phyloP scores from a whole-genome alignment of 2,113 vertebrate genomes.

The Rhombomys opimus region DNA sequence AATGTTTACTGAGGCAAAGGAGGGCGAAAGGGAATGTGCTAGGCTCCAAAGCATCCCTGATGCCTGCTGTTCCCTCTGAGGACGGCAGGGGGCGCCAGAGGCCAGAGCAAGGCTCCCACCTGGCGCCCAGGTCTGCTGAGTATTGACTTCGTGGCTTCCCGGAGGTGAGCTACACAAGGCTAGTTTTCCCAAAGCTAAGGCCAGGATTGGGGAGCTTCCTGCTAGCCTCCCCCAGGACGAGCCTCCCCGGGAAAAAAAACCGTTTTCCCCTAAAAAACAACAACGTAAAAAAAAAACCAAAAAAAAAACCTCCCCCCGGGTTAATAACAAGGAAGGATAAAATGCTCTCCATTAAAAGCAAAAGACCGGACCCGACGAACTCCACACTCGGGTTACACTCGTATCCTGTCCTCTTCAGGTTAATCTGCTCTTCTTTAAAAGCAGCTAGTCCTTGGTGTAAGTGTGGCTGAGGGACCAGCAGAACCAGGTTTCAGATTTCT shows the following conservation, averaged over 20 bases:
- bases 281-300: neutral
- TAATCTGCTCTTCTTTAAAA: neutral
- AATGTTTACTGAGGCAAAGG: neutral
- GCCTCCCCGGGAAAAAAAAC: neutral
- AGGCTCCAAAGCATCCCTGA: neutral
- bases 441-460: neutral
- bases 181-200: neutral
- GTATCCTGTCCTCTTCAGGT: neutral
- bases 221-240: neutral
- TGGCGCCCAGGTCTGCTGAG: fast-evolving
- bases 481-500: neutral
- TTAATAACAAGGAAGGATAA: neutral
- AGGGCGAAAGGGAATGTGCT: fast-evolving
- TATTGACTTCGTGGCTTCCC: neutral
- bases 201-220: neutral
- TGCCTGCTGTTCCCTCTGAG: neutral
- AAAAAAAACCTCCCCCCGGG: neutral
- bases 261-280: neutral
- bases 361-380: neutral
- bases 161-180: neutral
- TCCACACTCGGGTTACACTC: neutral
- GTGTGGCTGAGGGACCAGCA: neutral
- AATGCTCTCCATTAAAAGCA: neutral
- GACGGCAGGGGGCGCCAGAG: slow-evolving; percentile 63
- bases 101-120: neutral